Evolutionary conservation across 2,888 invertebrate genomes (phyloP), one percentile per base, ranked within the genome.

Genomic region (Chrysolina americana): DNA sequence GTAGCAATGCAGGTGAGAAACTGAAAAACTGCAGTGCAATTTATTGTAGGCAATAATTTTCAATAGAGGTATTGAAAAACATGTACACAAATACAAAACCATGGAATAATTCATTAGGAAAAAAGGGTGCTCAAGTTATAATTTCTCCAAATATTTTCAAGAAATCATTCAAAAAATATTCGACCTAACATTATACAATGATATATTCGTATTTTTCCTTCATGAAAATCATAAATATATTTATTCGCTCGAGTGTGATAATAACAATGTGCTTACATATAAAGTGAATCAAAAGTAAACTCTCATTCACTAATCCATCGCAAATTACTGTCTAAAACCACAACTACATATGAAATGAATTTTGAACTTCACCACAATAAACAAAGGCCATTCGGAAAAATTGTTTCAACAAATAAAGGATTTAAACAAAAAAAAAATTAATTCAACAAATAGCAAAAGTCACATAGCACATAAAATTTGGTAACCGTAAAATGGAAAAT

Each of bases 251-350:
- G 65, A 63, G 74, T 75, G 77, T 76, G 59, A 70, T 70, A 41
- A 73, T 77, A 77, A 77, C 77, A 77, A 77, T 53, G 77, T 77
- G 77, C 77, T 53, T 69, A 75, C 70, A 71, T 71, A 62, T 70
- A 73, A 73, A 65, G 73, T 77, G 71, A 76, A 65, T 53, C n/a
- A 68, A 76, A 71, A 71, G 41, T 19, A 47, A 66, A 48, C n/a
- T 44, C 50, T 62, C 23, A 48, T 19, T n/a, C 44, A 44, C 56
- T 56, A 53, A 36, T 65, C 63, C 41, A 28, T 28, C n/a, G 28
- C 59, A 28, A 59, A 59, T 28, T 11, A 28, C 59, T 59, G 11
- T 53, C 21, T 53, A 11, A 53, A 59, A 28, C 59, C n/a, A 15
- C 59, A 36, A 6, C 36, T 36, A 36, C 36, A 6, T 36, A 36